These are phyloP conservation scores for Lota lota DNA, from an alignment of 2,113 vertebrate species.

Conservation along the genomic window DNA sequence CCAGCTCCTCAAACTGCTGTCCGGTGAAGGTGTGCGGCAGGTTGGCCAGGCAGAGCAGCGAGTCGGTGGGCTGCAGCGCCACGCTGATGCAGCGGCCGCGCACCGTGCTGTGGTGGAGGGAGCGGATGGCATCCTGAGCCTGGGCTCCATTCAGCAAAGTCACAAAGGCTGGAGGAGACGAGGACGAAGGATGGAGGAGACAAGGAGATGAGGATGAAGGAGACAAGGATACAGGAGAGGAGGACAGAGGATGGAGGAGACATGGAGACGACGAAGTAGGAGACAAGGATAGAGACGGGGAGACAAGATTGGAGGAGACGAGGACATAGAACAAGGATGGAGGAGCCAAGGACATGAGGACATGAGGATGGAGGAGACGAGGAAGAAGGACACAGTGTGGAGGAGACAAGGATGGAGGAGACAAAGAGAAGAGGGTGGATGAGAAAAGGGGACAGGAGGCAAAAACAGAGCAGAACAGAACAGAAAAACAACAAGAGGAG, in stretches of 20 bases:
- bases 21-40: conserved; percentile 81
- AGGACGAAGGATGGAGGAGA: not conserved
- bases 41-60: conserved; percentile 92
- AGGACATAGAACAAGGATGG: not conserved
- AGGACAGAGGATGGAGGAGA: conserved; percentile 45
- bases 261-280: conserved; percentile 19
- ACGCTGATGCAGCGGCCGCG: conserved; percentile 88
- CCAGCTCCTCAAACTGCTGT: conserved; percentile 90
- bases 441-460: not conserved
- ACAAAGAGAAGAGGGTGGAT: too few species aligned
- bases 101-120: conserved; percentile 85
- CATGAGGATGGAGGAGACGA: not conserved
- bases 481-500: too few species aligned
- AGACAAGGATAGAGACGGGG: conserved; percentile 53
- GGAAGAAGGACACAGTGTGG: conserved; percentile 7
- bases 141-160: conserved; percentile 95
- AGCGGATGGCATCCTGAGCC: conserved; percentile 89
- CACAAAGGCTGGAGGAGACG: conserved; percentile 84
- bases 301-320: not conserved
- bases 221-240: not conserved
- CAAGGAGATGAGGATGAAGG: not conserved
- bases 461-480: not conserved
- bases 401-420: too few species aligned
- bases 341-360: not conserved
- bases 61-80: conserved; percentile 93